phyloP scores from a whole-genome alignment of 2,888 invertebrate genomes.

The Spatulosminthurus flaviceps region DNA sequence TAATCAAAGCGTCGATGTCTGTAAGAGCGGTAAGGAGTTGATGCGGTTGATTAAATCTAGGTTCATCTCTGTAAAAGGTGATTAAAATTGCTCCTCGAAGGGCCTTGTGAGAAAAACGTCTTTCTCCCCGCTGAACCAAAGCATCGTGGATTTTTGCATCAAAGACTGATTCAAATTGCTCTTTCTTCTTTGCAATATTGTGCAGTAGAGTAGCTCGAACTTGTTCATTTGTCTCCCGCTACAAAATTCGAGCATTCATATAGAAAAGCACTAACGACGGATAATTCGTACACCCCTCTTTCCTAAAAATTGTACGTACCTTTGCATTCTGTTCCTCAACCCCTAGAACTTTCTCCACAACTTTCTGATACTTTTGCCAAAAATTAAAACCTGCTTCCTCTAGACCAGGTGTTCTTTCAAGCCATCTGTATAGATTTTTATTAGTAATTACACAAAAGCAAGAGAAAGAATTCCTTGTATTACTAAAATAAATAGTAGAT shows the following conservation, averaged over 20 bases:
- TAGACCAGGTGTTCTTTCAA: slow-evolving; percentile 93
- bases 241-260: slow-evolving; percentile 35
- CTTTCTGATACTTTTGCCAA: slow-evolving; percentile 87
- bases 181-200: slow-evolving; percentile 81
- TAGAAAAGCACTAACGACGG: too few relatives aligned
- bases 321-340: slow-evolving; percentile 75
- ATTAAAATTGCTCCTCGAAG: slow-evolving; percentile 98
- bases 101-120: slow-evolving; percentile 88
- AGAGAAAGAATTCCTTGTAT: neutral
- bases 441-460: neutral
- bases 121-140: slow-evolving; percentile 83
- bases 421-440: slow-evolving; percentile 77
- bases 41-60: slow-evolving; percentile 97
- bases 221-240: slow-evolving; percentile 73
- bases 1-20: slow-evolving; percentile 98
- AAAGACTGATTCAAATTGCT: slow-evolving; percentile 90
- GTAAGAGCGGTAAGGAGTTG: slow-evolving; percentile 92
- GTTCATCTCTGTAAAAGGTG: slow-evolving; percentile 95
- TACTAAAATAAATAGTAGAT: too few relatives aligned
- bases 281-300: too few relatives aligned
- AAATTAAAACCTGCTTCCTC: slow-evolving; percentile 87
- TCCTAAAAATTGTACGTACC: too few relatives aligned
- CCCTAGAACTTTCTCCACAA: slow-evolving; percentile 77
- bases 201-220: slow-evolving; percentile 75
- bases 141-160: slow-evolving; percentile 84